Evolutionary conservation across 2,797 vertebrate genomes (phyloP).

Genomic region (Sorex maritimensis): DNA sequence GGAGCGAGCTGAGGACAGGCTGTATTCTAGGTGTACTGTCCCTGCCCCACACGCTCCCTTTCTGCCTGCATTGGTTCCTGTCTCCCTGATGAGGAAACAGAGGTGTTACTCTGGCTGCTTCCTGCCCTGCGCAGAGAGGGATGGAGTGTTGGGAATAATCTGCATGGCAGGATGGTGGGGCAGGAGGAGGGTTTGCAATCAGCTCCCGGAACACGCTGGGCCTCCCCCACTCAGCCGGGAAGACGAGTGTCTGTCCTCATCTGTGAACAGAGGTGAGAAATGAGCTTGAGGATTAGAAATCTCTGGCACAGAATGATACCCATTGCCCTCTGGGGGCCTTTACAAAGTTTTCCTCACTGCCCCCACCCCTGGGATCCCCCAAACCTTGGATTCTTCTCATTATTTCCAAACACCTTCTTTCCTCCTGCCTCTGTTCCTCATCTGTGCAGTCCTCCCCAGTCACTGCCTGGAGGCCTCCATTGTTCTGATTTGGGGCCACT

Average conservation of each 20-base stretch:
- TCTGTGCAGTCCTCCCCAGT: background rate
- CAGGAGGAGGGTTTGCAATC: background rate
- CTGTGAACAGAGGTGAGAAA: background rate
- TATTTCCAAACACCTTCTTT: too few species aligned
- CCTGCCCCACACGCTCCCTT: background rate
- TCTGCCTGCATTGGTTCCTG: background rate
- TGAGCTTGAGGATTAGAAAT: background rate
- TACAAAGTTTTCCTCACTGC: too few species aligned
- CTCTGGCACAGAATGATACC: background rate
- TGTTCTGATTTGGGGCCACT: too few species aligned
- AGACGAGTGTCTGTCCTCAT: background rate
- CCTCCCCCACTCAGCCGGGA: background rate
- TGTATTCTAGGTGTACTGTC: background rate
- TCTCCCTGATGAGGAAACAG: background rate
- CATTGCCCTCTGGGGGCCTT: background rate
- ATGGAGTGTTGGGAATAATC: background rate
- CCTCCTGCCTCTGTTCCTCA: too few species aligned
- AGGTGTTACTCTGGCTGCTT: background rate
- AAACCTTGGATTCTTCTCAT: too few species aligned
- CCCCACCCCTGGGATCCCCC: too few species aligned
- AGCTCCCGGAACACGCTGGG: background rate
- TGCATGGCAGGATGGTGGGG: background rate
- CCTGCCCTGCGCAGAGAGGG: background rate
- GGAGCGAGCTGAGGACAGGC: too few species aligned
- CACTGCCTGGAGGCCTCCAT: background rate